These are phyloP conservation scores for Mastomys natalensis DNA, from an alignment of 2,113 vertebrate genomes.

Conservation along the genomic window DNA sequence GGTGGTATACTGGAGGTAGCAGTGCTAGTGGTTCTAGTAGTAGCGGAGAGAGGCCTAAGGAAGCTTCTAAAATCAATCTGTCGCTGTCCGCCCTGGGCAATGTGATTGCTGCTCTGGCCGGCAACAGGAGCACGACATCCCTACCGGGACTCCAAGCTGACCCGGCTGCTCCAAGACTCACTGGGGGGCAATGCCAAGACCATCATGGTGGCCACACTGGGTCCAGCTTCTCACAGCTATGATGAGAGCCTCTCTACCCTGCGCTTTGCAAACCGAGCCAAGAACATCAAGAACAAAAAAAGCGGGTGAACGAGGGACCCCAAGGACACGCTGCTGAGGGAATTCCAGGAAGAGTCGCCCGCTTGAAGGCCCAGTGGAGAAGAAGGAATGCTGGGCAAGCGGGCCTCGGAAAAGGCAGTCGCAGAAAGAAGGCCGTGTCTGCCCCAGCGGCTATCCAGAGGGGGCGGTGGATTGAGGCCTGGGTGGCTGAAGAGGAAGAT, in stretches of 20 bases:
- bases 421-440: constrained; percentile 85
- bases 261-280: constrained; percentile 96
- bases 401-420: constrained; percentile 90
- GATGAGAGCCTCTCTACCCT: constrained; percentile 96
- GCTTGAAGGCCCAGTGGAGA: constrained; percentile 96
- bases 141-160: constrained; percentile 98
- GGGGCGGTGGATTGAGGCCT: constrained; percentile 72
- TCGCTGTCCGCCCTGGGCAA: constrained; percentile 97
- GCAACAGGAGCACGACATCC: constrained; percentile 94
- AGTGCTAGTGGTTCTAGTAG: not conserved
- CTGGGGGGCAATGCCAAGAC: constrained; percentile 97
- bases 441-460: constrained; percentile 82
- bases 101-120: constrained; percentile 96
- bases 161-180: constrained; percentile 96
- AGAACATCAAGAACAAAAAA: no score
- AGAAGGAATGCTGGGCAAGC: constrained; percentile 91
- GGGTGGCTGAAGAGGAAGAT: constrained; percentile 85
- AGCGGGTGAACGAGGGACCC: constrained; percentile 97
- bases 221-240: constrained; percentile 93
- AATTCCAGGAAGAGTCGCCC: constrained; percentile 96
- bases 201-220: constrained; percentile 97
- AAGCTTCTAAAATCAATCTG: constrained; percentile 97
- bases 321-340: constrained; percentile 96
- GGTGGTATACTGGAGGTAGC: not conserved
- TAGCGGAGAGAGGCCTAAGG: constrained; percentile 92